Percentiles rank a stretch among this genome's conserved stretches.
Evolutionary conservation across 2,888 invertebrate genomes (phyloP).

Genomic region (Drosophila siamana): DNA sequence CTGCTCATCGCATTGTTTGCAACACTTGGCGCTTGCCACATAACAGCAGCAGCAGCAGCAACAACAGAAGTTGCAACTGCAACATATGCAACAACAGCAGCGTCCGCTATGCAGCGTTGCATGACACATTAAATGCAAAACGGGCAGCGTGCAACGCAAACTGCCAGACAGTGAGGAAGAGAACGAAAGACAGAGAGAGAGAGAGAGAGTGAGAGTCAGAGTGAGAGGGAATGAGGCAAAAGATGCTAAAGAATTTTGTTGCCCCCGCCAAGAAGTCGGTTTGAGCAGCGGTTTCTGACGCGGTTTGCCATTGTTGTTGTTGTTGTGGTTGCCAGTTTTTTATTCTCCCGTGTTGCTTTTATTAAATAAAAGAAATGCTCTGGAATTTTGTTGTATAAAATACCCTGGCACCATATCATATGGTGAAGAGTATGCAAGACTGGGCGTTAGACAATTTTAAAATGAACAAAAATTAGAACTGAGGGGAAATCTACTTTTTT

Average conservation of each 20-base stretch:
- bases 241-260: slow-evolving; percentile 47
- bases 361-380: slow-evolving; percentile 68
- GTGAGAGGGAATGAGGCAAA: slow-evolving; percentile 1
- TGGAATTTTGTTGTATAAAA: slow-evolving; percentile 56
- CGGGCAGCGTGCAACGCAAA: slow-evolving; percentile 56
- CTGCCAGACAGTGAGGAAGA: slow-evolving; percentile 20
- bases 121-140: slow-evolving; percentile 80
- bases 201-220: neutral
- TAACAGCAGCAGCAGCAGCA: slow-evolving; percentile 64
- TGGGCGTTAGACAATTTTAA: too few relatives aligned
- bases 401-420: slow-evolving; percentile 21
- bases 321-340: slow-evolving; percentile 17
- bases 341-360: slow-evolving; percentile 47
- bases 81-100: slow-evolving; percentile 71
- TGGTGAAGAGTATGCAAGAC: neutral
- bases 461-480: too few relatives aligned
- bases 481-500: too few relatives aligned
- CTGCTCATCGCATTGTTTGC: slow-evolving; percentile 71
- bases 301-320: slow-evolving; percentile 14
- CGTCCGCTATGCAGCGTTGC: slow-evolving; percentile 75
- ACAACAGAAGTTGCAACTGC: slow-evolving; percentile 76
- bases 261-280: slow-evolving; percentile 57
- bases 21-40: slow-evolving; percentile 82
- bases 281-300: slow-evolving; percentile 49
- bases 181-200: neutral